Evolutionary conservation across 2,113 vertebrate genomes (phyloP).

Genomic region (Lota lota): DNA sequence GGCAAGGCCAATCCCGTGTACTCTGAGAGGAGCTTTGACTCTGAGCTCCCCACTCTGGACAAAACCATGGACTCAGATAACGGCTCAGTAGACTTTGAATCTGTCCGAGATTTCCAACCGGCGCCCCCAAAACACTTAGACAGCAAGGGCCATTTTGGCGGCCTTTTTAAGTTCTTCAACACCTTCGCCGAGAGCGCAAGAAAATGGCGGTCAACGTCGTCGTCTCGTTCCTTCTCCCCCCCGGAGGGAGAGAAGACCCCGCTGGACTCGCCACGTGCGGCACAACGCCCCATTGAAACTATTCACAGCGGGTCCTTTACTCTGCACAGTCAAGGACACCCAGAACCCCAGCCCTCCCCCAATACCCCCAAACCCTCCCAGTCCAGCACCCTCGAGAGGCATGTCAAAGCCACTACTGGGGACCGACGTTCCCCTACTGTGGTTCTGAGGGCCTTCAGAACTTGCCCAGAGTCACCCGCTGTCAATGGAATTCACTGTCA

Average conservation of each 20-base stretch:
- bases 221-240: constrained; percentile 75
- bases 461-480: constrained; percentile 46
- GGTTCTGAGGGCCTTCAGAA: constrained; percentile 61
- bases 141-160: constrained; percentile 79
- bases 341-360: constrained; percentile 46
- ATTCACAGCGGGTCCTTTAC: constrained; percentile 58
- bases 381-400: constrained; percentile 24
- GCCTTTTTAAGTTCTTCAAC: constrained; percentile 83
- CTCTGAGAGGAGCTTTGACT: constrained; percentile 76
- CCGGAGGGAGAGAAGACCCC: constrained; percentile 71
- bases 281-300: constrained; percentile 57
- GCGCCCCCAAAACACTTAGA: constrained; percentile 56
- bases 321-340: constrained; percentile 55
- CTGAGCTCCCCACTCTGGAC: constrained; percentile 73
- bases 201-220: constrained; percentile 75
- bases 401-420: constrained; percentile 46
- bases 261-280: constrained; percentile 54
- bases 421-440: constrained; percentile 56
- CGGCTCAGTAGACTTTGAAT: constrained; percentile 74
- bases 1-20: constrained; percentile 71
- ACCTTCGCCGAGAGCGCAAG: constrained; percentile 81
- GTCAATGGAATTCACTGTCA: constrained; percentile 51
- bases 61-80: constrained; percentile 75
- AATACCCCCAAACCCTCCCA: constrained; percentile 57
- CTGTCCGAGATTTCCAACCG: constrained; percentile 69